phyloP scores from a whole-genome alignment of 2,113 vertebrate species.

The Pangasianodon gigas region DNA sequence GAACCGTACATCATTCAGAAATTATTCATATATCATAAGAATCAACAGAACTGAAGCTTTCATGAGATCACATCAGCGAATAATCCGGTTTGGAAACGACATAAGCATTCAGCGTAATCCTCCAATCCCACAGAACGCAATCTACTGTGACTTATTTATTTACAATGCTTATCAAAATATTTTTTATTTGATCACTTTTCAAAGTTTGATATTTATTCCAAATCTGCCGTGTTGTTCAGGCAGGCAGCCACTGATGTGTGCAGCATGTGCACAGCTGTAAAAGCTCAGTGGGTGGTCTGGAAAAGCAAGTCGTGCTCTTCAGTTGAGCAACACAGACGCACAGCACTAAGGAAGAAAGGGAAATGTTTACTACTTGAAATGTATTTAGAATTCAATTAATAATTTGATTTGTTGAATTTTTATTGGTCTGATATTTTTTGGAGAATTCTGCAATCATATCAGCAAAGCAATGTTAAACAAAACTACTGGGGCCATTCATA shows the following conservation, averaged over 20 bases:
- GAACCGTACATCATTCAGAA: not conserved
- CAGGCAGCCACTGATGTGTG: not conserved
- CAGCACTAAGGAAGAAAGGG: not conserved
- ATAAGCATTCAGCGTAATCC: not conserved
- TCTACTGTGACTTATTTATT: not conserved
- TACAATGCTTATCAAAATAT: not conserved
- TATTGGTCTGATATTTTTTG: not conserved
- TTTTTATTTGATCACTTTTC: not conserved
- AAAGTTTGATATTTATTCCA: not conserved
- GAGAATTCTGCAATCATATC: not conserved
- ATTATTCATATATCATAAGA: not conserved
- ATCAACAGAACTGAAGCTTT: not conserved
- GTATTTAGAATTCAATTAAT: not conserved
- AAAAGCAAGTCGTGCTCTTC: not conserved
- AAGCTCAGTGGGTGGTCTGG: constrained; percentile 6
- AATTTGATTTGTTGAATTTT: not conserved
- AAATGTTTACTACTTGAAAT: not conserved
- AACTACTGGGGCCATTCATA: not conserved
- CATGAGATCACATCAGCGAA: not conserved
- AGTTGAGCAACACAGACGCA: not conserved
- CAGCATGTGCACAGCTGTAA: constrained; percentile 14
- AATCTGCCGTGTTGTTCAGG: constrained; percentile 5
- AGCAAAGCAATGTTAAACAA: not conserved
- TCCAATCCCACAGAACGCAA: not conserved
- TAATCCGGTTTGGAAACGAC: not conserved